Conservation (phyloP, 2,888 invertebrate species). For the Ernsta delagoae region DNA sequence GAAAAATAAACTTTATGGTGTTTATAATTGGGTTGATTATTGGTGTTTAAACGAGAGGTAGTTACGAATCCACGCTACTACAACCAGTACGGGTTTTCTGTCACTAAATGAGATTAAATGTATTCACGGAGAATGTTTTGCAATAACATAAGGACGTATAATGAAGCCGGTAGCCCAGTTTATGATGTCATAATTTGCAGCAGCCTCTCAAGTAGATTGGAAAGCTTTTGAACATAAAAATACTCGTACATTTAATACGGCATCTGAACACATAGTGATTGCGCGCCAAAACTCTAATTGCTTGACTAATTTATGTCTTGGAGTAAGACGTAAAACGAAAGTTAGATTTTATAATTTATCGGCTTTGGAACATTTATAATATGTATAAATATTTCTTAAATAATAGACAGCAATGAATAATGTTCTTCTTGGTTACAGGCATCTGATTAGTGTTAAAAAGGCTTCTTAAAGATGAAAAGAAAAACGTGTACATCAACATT, state of each 20-base stretch:
- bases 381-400: no score
- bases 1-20: not conserved
- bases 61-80: constrained; percentile 35
- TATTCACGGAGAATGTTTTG: constrained; percentile 60
- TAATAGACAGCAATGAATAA: no score
- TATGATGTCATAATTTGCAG: constrained; percentile 45
- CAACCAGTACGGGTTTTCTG: constrained; percentile 68
- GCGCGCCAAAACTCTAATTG: constrained; percentile 12
- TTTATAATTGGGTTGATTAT: constrained; percentile 3
- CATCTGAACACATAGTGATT: constrained; percentile 2
- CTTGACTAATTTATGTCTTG: constrained; percentile 6
- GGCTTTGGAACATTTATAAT: not conserved
- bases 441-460: no score
- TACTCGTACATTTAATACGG: not conserved
- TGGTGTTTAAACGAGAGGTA: constrained; percentile 37
- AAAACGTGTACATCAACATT: no score
- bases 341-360: constrained; percentile 19
- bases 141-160: constrained; percentile 68
- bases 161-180: constrained; percentile 51
- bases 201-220: constrained; percentile 24
- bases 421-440: no score
- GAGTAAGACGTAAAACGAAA: constrained; percentile 11
- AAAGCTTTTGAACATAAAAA: constrained; percentile 19
- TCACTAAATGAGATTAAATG: constrained; percentile 77
- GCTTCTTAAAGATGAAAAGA: no score